A percentile compares a stretch with the other conserved stretches of the same genome.
phyloP scores from a whole-genome alignment of 2,797 vertebrate species.

The Enteromius unitaeniatus region DNA sequence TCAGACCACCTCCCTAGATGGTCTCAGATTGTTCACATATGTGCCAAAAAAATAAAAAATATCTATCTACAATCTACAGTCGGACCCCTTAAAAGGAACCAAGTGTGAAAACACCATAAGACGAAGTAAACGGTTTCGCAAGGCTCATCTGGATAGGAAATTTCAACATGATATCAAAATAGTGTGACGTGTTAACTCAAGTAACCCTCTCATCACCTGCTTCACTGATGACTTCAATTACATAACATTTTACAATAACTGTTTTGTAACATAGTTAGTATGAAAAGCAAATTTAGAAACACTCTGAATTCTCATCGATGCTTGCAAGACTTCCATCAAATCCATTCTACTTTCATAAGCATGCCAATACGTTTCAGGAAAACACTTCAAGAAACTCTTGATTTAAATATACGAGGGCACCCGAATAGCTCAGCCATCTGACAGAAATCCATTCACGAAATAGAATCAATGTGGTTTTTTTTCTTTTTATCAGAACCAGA shows the following conservation, averaged over 20 bases:
- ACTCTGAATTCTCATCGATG: not conserved
- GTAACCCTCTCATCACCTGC: not conserved
- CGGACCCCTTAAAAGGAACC: too few relatives aligned
- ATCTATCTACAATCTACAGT: too few relatives aligned
- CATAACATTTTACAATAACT: not conserved
- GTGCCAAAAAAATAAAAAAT: too few relatives aligned
- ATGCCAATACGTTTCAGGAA: not conserved
- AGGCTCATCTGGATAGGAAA: not conserved
- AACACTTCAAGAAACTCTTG: not conserved
- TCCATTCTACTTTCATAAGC: not conserved
- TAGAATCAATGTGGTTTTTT: not conserved
- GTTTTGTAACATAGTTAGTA: not conserved
- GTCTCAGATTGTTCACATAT: too few relatives aligned
- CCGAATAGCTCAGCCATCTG: not conserved
- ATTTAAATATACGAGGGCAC: not conserved
- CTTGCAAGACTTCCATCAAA: not conserved
- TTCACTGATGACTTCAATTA: not conserved
- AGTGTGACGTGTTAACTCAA: not conserved
- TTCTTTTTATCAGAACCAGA: slow-evolving; percentile 19
- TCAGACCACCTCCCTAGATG: too few relatives aligned
- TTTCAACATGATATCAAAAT: not conserved
- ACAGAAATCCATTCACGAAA: not conserved
- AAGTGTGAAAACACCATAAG: too few relatives aligned
- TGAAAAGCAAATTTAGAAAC: not conserved
- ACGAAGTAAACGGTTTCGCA: too few relatives aligned